Evolutionary conservation across 1,140 invertebrate genomes (phyloP).

Genomic region (Mesaphorura yosii): DNA sequence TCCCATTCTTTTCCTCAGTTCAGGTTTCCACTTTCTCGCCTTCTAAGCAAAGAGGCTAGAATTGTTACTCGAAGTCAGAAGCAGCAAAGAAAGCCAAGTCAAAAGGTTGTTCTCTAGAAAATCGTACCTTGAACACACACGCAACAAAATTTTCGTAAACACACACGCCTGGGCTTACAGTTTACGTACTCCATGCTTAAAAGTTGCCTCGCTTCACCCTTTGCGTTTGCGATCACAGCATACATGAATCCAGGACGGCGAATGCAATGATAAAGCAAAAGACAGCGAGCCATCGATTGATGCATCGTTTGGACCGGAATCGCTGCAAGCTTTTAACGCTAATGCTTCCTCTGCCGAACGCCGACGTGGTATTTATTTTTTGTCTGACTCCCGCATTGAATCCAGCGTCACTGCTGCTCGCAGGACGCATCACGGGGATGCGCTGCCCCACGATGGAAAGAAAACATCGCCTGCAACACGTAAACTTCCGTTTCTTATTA

Average conservation of each 20-base stretch:
- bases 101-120: neutral
- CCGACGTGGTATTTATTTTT: too few species aligned
- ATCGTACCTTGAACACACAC: neutral
- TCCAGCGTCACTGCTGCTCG: too few species aligned
- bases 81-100: neutral
- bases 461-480: too few species aligned
- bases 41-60: too few species aligned
- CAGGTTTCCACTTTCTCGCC: neutral
- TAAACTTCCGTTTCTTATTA: too few species aligned
- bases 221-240: neutral
- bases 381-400: too few species aligned
- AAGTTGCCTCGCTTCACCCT: neutral
- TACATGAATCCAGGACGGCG: neutral
- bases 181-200: neutral
- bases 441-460: too few species aligned
- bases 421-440: too few species aligned
- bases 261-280: neutral
- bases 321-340: conserved; percentile 21
- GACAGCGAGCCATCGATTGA: conserved; percentile 14
- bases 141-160: too few species aligned
- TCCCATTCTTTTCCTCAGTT: neutral
- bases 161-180: neutral
- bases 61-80: too few species aligned
- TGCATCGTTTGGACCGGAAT: conserved; percentile 20
- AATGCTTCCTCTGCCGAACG: conserved; percentile 22